Base-by-base conservation (phyloP, 2,113 vertebrate species). In the Passer montanus region DNA sequence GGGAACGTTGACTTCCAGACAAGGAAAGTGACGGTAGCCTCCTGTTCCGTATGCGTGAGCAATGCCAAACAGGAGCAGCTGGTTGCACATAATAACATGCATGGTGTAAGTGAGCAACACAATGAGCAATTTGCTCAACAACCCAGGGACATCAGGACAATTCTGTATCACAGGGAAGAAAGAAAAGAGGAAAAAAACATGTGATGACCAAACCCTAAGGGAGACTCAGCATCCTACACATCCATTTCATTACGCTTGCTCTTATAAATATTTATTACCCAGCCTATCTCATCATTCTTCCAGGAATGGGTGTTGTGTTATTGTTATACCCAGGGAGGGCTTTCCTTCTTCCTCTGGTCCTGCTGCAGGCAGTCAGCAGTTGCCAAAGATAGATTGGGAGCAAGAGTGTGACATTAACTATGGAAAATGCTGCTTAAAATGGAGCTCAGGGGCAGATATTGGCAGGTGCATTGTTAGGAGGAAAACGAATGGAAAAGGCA, bases 201-300 rank as follows among this genome's bases (percentile, higher is more conserved):
- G 75, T 22, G 94, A 95, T 96, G 96, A 93, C 93, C 92, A 92
- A 94, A 94, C 90, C 97, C 94, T 93, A 91, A 93, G 97, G 96
- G 97, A 97, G 35, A 88, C 50, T 76, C 58, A 22, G 58, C 74
- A 77, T 93, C 89, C 84, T 87, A 77, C 83, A 87, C 77, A 66
- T 96, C 92, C 93, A 90, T 96, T 97, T 97, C 97, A 97, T 97
- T 95, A 97, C 5, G 3, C 84, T 94, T 33, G 67, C 91, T 84
- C 97, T 97, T 90, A 97, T 97, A 96, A 97, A 97, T 97, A 97
- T 97, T 97, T 96, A 97, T 97, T 73, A 83, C 59, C 14, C 55
- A 50, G 74, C 47, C 87, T 50, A 91, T 89, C 93, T 96, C 95
- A 95, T 96, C 95, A 93, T 91, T 95, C 93, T 95, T 95, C 89